Percentiles rank a stretch among this genome's conserved stretches.
phyloP scores from a whole-genome alignment of 1,140 invertebrate species.

The Drosophila biarmipes region DNA sequence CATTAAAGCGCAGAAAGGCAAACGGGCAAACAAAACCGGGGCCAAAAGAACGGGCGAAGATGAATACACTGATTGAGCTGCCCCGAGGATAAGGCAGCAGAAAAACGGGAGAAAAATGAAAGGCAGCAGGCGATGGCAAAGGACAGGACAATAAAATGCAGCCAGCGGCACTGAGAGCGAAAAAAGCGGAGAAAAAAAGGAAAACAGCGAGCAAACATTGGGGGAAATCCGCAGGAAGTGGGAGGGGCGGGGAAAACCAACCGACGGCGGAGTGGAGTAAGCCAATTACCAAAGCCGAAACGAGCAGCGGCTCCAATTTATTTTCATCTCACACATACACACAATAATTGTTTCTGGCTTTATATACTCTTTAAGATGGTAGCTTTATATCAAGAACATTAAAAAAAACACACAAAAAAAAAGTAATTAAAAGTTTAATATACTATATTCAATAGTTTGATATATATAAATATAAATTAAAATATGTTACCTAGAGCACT shows the following conservation, averaged over 20 bases:
- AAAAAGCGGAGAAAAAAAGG: not conserved
- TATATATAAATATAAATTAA: no score
- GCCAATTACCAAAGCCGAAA: constrained; percentile 55
- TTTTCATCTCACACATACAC: constrained; percentile 29
- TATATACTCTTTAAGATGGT: not conserved
- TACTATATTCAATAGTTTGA: not conserved
- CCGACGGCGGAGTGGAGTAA: constrained; percentile 13
- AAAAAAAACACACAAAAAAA: no score
- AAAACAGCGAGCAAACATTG: constrained; percentile 22
- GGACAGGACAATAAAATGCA: constrained; percentile 69
- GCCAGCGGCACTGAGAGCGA: constrained; percentile 43
- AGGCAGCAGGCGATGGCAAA: constrained; percentile 21
- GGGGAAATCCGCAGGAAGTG: constrained; percentile 1
- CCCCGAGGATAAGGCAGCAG: constrained; percentile 28
- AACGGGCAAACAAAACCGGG: constrained; percentile 24
- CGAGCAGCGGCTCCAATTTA: constrained; percentile 39
- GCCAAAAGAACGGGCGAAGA: constrained; percentile 15
- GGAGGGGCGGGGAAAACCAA: not conserved
- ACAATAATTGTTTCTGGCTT: constrained; percentile 26
- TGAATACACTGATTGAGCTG: constrained; percentile 60
- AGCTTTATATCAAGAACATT: not conserved
- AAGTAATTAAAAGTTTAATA: not conserved
- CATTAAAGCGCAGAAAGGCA: constrained; percentile 52
- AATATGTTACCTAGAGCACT: no score
- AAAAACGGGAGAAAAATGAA: constrained; percentile 9